phyloP scores from a whole-genome alignment of 2,113 vertebrate species.

The Rhinichthys klamathensis region DNA sequence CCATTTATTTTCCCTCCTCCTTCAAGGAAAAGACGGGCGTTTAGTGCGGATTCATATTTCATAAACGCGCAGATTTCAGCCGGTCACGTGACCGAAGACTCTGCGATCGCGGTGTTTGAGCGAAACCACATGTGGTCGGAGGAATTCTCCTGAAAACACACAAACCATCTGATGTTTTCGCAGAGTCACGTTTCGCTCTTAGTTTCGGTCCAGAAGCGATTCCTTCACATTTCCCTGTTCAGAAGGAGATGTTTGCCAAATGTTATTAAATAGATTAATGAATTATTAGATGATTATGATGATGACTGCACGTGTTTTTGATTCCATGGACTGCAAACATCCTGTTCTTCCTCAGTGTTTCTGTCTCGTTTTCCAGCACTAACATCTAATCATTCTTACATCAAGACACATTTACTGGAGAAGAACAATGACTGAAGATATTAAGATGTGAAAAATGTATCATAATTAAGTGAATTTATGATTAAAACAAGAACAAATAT shows the following conservation, averaged over 20 bases:
- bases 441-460: too few relatives aligned
- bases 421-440: too few relatives aligned
- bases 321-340: too few relatives aligned
- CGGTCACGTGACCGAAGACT: not conserved
- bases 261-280: not conserved
- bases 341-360: too few relatives aligned
- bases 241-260: not conserved
- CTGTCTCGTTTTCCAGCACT: too few relatives aligned
- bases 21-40: not conserved
- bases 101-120: not conserved
- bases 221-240: not conserved
- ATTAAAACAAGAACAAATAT: too few relatives aligned
- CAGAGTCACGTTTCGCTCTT: too few relatives aligned
- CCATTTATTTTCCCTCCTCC: slow-evolving; percentile 19
- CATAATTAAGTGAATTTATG: too few relatives aligned
- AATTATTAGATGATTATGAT: not conserved
- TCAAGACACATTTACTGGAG: too few relatives aligned
- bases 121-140: not conserved
- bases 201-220: not conserved
- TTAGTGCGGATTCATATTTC: slow-evolving; percentile 44
- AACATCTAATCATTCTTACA: too few relatives aligned
- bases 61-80: slow-evolving; percentile 30
- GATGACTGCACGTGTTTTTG: not conserved
- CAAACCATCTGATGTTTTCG: too few relatives aligned
- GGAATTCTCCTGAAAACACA: not conserved